Evolutionary conservation across 1,140 invertebrate species (phyloP).

Genomic region (Pemphigus obesinymphae): DNA sequence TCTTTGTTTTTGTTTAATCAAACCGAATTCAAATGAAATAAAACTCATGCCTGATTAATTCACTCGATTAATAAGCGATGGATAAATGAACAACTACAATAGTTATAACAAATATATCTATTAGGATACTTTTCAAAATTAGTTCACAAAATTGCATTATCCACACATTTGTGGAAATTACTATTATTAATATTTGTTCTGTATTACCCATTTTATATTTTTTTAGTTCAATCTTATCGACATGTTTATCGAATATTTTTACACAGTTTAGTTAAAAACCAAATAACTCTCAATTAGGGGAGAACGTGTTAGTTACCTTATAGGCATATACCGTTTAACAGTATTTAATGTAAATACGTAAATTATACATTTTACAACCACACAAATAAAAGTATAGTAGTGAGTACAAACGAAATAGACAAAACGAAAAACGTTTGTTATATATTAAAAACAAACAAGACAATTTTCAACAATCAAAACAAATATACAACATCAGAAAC

Average conservation of each 20-base stretch:
- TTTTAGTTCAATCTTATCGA: background rate
- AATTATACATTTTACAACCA: background rate
- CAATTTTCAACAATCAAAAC: slow-evolving; percentile 34
- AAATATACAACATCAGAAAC: slow-evolving; percentile 36
- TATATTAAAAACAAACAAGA: slow-evolving; percentile 23
- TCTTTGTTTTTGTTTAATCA: slow-evolving; percentile 5
- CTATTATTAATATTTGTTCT: too few relatives aligned
- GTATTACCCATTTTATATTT: background rate
- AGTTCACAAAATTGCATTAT: background rate
- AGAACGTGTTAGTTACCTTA: slow-evolving; percentile 33
- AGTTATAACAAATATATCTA: too few relatives aligned
- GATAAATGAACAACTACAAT: background rate
- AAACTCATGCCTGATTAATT: slow-evolving; percentile 28
- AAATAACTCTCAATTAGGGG: background rate
- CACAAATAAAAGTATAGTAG: slow-evolving; percentile 1
- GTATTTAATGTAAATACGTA: background rate
- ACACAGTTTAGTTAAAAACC: background rate
- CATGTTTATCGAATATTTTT: background rate
- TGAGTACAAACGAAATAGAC: slow-evolving; percentile 8
- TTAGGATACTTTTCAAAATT: background rate
- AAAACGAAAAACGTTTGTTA: slow-evolving; percentile 26
- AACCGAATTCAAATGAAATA: slow-evolving; percentile 32
- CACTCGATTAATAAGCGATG: background rate
- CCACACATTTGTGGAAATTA: too few relatives aligned
- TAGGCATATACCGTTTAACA: background rate